Evolutionary conservation across 2,888 invertebrate genomes (phyloP).

Genomic region (Dryocosmus kuriphilus): DNA sequence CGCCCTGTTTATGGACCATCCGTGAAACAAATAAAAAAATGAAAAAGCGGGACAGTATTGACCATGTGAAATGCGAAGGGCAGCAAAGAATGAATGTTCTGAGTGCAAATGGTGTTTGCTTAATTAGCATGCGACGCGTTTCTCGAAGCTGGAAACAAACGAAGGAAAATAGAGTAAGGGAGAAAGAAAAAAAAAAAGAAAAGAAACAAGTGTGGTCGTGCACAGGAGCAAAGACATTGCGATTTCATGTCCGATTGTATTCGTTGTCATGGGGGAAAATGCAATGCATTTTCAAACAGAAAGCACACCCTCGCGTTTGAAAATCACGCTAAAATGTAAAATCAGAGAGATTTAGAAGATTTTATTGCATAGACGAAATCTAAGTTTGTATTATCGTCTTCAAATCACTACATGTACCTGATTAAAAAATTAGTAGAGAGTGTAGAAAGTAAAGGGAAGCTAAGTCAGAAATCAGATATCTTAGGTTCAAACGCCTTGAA

Average conservation of each 20-base stretch:
- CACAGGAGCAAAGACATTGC: conserved; percentile 3
- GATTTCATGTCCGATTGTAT: conserved; percentile 19
- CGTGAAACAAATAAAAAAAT: not conserved
- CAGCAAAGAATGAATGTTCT: conserved; percentile 12
- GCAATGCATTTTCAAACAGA: conserved; percentile 21
- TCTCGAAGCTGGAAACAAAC: conserved; percentile 1
- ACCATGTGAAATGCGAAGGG: conserved; percentile 14
- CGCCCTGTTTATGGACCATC: not conserved
- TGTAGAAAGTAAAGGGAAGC: conserved; percentile 9
- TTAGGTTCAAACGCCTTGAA: conserved; percentile 2
- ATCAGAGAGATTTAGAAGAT: not conserved
- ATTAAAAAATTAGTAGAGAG: not conserved
- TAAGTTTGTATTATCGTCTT: not conserved
- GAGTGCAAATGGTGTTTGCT: conserved; percentile 33
- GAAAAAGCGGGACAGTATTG: conserved; percentile 28
- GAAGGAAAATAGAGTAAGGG: conserved; percentile 3
- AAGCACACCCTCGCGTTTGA: not conserved
- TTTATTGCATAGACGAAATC: too few species aligned
- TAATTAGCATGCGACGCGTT: conserved; percentile 36
- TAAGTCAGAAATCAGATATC: conserved; percentile 13
- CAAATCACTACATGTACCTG: not conserved
- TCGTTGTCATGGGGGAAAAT: not conserved
- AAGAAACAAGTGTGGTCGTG: not conserved
- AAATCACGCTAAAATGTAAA: not conserved
- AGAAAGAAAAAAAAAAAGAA: not conserved